Base-by-base conservation (phyloP, 2,113 vertebrate species). In the Nothocercus julius region DNA sequence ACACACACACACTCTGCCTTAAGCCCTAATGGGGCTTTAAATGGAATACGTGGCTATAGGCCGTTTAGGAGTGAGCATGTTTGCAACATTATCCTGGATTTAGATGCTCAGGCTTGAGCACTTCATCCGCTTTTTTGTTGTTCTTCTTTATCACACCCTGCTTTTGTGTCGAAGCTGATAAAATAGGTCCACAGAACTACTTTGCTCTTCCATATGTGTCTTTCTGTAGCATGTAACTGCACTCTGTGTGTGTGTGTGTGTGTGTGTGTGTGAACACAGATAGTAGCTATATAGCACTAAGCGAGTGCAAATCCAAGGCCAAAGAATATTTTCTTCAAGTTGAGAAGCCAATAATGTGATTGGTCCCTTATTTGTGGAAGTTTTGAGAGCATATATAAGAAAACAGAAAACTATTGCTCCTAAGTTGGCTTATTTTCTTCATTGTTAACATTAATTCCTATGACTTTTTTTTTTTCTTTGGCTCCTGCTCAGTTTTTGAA, bases 31-130 rank as follows among this genome's bases (percentile, higher is more conserved):
- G 13, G 36, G 6, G 21, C 54, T 75, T 67, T 47, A 9, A 58
- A 49, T 3, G 7, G 0, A 42, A 22, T 0, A 5, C 22, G 4
- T 10, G 38, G 68, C 18, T 8, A n/a, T 27, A 30, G 17, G 56
- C 17, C 22, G 18, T 59, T 76, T 18, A 61, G 61, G 56, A 72
- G 45, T 8, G 36, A 85, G 40, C 7, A 3, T 54, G n/a, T 63
- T 87, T 63, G 22, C 42, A 24, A 2, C 18, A 0, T 70, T 58
- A 78, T 86, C 86, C 78, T 53, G 73, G 77, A 75, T 90, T 87
- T 85, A 54, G 63, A 4, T 49, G 12, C 22, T 83, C 32, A 44
- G 34, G 24, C 36, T 56, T 22, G 32, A 69, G 75, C 28, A 34
- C 69, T 82, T 91, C 59, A 59, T 87, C 58, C 2, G 1, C 90